A percentile compares a stretch with the other conserved stretches of the same genome.
phyloP scores from a whole-genome alignment of 2,888 invertebrate species.

The Prosopocoilus inquinatus region DNA sequence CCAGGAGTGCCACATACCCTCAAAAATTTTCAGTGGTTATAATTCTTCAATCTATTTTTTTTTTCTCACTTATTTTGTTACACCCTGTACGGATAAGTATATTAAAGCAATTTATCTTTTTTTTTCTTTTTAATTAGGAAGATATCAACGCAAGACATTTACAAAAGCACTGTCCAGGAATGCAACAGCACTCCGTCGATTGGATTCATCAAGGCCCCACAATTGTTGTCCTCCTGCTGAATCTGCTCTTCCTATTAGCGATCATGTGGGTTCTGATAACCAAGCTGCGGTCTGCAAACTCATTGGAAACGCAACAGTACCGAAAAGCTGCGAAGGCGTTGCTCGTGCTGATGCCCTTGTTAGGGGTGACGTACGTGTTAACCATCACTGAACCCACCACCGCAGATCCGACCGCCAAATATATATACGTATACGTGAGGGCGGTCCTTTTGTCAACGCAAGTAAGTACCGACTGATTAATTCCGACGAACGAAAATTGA shows the following conservation, averaged over 20 bases:
- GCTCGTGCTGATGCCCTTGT: conserved; percentile 86
- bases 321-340: conserved; percentile 89
- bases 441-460: conserved; percentile 87
- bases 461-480: conserved; percentile 55
- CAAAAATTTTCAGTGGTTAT: too few relatives aligned
- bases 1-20: too few relatives aligned
- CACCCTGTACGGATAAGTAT: too few relatives aligned
- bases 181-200: conserved; percentile 75
- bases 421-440: conserved; percentile 75
- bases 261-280: conserved; percentile 94
- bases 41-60: too few relatives aligned
- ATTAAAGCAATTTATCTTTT: too few relatives aligned
- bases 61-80: too few relatives aligned
- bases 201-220: conserved; percentile 88
- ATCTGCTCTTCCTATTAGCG: conserved; percentile 76
- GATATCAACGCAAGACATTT: conserved; percentile 22
- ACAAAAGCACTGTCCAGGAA: conserved; percentile 64
- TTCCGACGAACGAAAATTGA: neutral
- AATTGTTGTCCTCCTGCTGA: conserved; percentile 75
- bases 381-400: conserved; percentile 85
- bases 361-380: conserved; percentile 88
- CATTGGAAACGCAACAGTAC: conserved; percentile 86
- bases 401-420: conserved; percentile 68
- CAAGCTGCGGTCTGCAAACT: conserved; percentile 87
- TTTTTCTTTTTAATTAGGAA: conserved; percentile 16